A percentile compares a stretch with the other conserved stretches of the same genome.
Conservation (phyloP, 1,140 invertebrate genomes). For the Saccostrea cuccullata region DNA sequence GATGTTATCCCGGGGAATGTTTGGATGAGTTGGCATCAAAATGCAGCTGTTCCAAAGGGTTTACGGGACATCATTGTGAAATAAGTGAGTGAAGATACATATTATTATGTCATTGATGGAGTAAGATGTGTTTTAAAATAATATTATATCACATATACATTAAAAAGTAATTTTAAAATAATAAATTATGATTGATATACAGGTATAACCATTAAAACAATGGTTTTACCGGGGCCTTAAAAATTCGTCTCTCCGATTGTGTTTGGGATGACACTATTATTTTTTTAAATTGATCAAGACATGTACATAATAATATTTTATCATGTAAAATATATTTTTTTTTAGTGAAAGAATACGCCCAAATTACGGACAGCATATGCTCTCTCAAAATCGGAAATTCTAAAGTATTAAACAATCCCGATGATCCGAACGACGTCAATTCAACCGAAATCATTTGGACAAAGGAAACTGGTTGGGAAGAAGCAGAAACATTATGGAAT, state of each 20-base stretch:
- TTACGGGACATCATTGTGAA: conserved; percentile 52
- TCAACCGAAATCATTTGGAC: conserved; percentile 5
- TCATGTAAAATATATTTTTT: not conserved
- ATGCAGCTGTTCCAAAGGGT: conserved; percentile 53
- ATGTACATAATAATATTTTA: too few relatives aligned
- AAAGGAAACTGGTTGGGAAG: conserved; percentile 10
- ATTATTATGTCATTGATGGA: not conserved
- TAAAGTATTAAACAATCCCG: not conserved
- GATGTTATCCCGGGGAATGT: conserved; percentile 58
- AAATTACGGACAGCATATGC: not conserved
- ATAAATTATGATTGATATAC: too few relatives aligned
- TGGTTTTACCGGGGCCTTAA: too few relatives aligned
- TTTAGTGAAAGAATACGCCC: not conserved
- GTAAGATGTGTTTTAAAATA: not conserved
- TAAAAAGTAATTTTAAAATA: not conserved
- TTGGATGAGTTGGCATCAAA: conserved; percentile 15
- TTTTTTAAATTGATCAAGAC: too few relatives aligned
- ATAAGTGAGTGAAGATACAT: conserved; percentile 43
- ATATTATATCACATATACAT: not conserved
- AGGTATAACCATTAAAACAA: too few relatives aligned
- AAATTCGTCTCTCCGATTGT: too few relatives aligned
- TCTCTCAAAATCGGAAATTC: not conserved
- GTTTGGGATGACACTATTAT: too few relatives aligned
- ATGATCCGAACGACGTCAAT: not conserved
- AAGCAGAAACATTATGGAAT: not conserved